Evolutionary conservation across 2,113 vertebrate species (phyloP), one percentile per base, ranked within the genome.

Genomic region (Neotoma lepida): DNA sequence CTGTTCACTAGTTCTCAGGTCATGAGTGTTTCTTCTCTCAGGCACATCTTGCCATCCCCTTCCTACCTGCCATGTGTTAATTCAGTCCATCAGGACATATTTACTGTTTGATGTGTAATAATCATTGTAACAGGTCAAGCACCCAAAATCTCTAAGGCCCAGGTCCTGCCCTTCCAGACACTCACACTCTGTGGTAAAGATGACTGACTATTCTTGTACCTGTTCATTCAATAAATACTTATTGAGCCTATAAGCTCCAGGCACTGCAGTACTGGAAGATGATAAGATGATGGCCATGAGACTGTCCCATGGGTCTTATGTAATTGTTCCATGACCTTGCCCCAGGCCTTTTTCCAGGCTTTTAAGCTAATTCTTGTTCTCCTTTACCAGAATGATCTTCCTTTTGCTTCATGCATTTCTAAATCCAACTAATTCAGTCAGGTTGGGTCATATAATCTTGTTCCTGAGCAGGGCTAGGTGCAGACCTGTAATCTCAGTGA

Each of bases 321-420:
- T 9, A 58, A 56, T 51, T 86, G 35, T 28, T 35, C 58, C 0
- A 0, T 10, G n/a, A 61, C 51, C 39, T 63, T 15, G 7, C 35
- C 22, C 35, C 44, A 76, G 68, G 41, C 17, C 56, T 76, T 15
- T 73, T 81, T 17, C 77, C 14, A 35, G 13, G 20, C 41, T 81
- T 91, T 15, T 6, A 15, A 68, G 26, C 4, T 0, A 39, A 39
- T 28, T 24, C 46, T 44, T 33, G 26, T 20, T 80, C 33, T 68
- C 30, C 66, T 39, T 71, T 61, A 28, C 90, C 70, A 88, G 86
- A 88, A 49, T 68, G 71, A 30, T 70, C 46, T 88, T 41, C 49
- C 68, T 70, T 92, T 51, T 78, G 22, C 56, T 64, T 41, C 68
- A 6, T 63, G 41, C 33, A 89, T 89, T 84, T 85, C 87, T 94